phyloP scores from a whole-genome alignment of 2,797 vertebrate species.

The Ambastaia sidthimunki region DNA sequence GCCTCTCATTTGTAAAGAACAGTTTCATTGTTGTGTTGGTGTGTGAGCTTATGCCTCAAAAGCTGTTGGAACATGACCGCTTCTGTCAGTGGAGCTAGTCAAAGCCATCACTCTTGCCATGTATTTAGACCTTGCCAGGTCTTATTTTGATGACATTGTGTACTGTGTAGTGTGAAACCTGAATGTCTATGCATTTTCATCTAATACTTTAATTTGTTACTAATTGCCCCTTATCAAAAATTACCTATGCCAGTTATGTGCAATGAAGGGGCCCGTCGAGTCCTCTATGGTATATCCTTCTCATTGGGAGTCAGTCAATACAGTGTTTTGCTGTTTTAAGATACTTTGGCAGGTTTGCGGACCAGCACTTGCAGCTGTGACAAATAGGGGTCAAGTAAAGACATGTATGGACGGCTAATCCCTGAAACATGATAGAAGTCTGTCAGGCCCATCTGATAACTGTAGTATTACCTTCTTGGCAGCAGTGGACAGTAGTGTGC shows the following conservation, averaged over 20 bases:
- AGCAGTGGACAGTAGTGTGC: not conserved
- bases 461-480: slow-evolving; percentile 9
- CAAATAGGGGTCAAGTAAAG: slow-evolving; percentile 35
- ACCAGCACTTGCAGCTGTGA: not conserved
- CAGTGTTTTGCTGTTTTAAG: too few species aligned
- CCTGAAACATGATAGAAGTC: slow-evolving; percentile 25
- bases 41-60: slow-evolving; percentile 29
- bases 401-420: not conserved
- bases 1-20: slow-evolving; percentile 24
- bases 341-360: not conserved
- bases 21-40: slow-evolving; percentile 7
- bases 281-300: too few species aligned
- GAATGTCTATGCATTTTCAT: not conserved
- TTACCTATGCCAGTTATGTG: too few species aligned
- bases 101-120: slow-evolving; percentile 4
- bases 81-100: slow-evolving; percentile 1
- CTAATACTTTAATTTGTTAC: not conserved
- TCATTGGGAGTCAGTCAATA: too few species aligned
- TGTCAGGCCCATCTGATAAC: slow-evolving; percentile 43
- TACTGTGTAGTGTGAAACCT: not conserved
- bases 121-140: slow-evolving; percentile 28
- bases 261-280: too few species aligned
- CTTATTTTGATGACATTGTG: slow-evolving; percentile 24
- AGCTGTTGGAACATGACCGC: slow-evolving; percentile 29
- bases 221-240: not conserved